Evolutionary conservation across 2,797 vertebrate species (phyloP).

Genomic region (Lycodopsis pacificus): DNA sequence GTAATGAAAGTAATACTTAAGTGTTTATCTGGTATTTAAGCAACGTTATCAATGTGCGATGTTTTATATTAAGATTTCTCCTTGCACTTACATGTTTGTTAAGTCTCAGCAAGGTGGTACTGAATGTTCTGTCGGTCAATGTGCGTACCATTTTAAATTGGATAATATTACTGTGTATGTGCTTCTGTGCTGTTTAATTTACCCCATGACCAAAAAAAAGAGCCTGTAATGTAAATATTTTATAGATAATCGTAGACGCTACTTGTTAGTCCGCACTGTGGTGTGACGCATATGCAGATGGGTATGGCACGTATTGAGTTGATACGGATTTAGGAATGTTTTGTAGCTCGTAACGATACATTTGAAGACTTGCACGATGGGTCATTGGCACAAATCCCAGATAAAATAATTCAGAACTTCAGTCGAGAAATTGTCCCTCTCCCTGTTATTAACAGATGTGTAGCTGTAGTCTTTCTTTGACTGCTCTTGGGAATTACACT

Average conservation of each 20-base stretch:
- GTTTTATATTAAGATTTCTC: conserved; percentile 90
- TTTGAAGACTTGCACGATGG: conserved; percentile 53
- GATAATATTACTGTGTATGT: conserved; percentile 85
- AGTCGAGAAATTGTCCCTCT: conserved; percentile 6
- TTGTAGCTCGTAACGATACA: conserved; percentile 56
- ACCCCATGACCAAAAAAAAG: conserved; percentile 86
- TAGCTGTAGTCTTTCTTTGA: conserved; percentile 18
- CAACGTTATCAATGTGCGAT: conserved; percentile 85
- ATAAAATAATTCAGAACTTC: conserved; percentile 26
- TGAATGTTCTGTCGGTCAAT: conserved; percentile 87
- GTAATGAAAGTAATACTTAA: conserved; percentile 86
- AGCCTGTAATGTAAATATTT: conserved; percentile 88
- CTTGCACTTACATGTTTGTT: conserved; percentile 91
- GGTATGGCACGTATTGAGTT: conserved; percentile 44
- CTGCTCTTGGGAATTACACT: conserved; percentile 16
- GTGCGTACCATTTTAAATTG: conserved; percentile 85
- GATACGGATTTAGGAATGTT: conserved; percentile 48
- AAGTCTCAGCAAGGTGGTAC: conserved; percentile 87
- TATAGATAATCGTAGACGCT: conserved; percentile 76
- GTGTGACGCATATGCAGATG: conserved; percentile 61
- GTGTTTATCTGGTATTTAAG: conserved; percentile 94
- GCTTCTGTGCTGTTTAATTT: conserved; percentile 81
- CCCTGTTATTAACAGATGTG: not conserved
- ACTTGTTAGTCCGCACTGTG: conserved; percentile 72
- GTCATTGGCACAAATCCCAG: conserved; percentile 42